Base-by-base conservation (phyloP, 2,797 vertebrate species). In the Petrocephalus schoutedeni region DNA sequence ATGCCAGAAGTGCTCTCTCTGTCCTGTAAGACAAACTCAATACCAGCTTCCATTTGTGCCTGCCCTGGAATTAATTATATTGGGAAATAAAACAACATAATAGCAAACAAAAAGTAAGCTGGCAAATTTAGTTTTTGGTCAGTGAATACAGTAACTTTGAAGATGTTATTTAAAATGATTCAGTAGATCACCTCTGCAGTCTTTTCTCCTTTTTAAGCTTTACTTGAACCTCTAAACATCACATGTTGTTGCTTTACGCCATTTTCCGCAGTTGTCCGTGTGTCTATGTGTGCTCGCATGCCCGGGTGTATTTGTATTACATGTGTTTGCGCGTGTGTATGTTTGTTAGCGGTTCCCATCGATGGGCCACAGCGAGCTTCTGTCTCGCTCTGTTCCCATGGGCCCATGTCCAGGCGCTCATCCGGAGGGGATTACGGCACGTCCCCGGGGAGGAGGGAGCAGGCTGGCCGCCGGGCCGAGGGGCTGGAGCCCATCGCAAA, bases 401-500 rank as follows among this genome's bases (percentile, higher is more conserved):
- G 87, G 54, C 87, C 87, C 53, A 1, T 2, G n/a, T 87, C 87
- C 87, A 82, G 87, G 54, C 53, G 1, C 3, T 87, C 87, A 80
- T 87, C 87, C 54, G 71, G 87, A 41, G 49, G 19, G 56, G 32
- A 87, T 87, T 87, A 82, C 12, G 14, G 4, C 4, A 71, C 8
- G 36, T 49, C 36, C n/a, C 28, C n/a, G 32, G 32, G 71, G 71
- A 4, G 21, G 71, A 8, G 54, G 74, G 71, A 58, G 54, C 87
- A 45, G 71, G 87, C 21, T 51, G 83, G 51, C 83, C 0, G 16
- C 2, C 53, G 51, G 0, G 2, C 83, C 1, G n/a, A 36, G 49
- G 53, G 41, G 9, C 83, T 8, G 53, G 71, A 10, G 74, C 54
- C 32, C 61, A 77, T 77, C 12, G 53, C 51, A 8, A 57, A 82